Percentiles rank a stretch among this genome's conserved stretches.
Conservation (phyloP, 2,888 invertebrate genomes). For the Calephelis perditalis region DNA sequence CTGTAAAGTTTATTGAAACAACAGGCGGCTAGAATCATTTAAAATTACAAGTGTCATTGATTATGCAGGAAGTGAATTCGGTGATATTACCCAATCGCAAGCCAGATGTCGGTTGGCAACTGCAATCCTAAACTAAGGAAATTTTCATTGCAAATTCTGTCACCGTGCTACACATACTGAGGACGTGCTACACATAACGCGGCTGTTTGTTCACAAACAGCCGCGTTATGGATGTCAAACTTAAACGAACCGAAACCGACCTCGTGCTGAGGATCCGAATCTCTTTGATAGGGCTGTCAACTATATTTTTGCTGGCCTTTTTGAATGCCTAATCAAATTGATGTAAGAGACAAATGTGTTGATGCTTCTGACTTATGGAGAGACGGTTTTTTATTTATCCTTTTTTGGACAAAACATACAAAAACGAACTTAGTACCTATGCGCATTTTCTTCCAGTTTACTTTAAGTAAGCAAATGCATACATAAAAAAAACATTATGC, state of each 20-base stretch:
- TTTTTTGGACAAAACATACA: no score
- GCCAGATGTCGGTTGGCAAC: slow-evolving; percentile 59
- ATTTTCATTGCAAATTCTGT: slow-evolving; percentile 74
- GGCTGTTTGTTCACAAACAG: no score
- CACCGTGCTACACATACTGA: slow-evolving; percentile 57
- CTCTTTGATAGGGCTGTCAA: slow-evolving; percentile 34
- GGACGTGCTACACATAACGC: no score
- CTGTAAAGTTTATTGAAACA: slow-evolving; percentile 10
- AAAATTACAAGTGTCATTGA: slow-evolving; percentile 26
- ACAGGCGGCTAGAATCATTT: slow-evolving; percentile 20
- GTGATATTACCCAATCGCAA: slow-evolving; percentile 40
- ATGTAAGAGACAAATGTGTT: no score
- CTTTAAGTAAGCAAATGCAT: no score
- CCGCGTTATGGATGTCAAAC: slow-evolving; percentile 71
- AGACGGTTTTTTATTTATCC: no score
- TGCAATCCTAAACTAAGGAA: slow-evolving; percentile 62
- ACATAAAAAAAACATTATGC: no score
- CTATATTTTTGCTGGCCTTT: neutral
- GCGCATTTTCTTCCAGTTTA: no score
- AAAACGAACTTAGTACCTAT: no score
- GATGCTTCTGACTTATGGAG: no score
- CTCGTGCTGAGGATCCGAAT: slow-evolving; percentile 41
- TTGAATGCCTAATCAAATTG: neutral
- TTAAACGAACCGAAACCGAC: slow-evolving; percentile 75
- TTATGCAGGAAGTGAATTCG: slow-evolving; percentile 30